A percentile compares a stretch with the other conserved stretches of the same genome.
These are phyloP conservation scores for Poeciliopsis prolifica DNA, from an alignment of 2,113 vertebrate genomes.

Conservation along the genomic window DNA sequence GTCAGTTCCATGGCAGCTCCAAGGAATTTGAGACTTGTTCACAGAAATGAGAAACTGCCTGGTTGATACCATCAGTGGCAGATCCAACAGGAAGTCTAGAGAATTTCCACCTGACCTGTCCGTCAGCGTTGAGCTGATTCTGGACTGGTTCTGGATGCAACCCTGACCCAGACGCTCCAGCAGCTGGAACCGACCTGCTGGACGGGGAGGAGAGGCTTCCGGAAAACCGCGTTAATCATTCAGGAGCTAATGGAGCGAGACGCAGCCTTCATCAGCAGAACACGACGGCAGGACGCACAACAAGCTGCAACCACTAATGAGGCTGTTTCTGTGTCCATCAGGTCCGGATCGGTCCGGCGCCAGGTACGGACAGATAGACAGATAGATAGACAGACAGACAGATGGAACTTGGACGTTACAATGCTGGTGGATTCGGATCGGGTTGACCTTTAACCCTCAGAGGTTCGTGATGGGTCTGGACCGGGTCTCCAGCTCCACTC, in stretches of 20 bases:
- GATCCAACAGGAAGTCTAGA: too few relatives aligned
- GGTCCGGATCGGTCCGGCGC: slow-evolving; percentile 3
- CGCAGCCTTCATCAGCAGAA: slow-evolving; percentile 70
- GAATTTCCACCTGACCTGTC: neutral
- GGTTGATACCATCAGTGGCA: too few relatives aligned
- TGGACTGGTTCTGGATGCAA: slow-evolving; percentile 10
- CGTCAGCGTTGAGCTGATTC: neutral
- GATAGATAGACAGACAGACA: neutral
- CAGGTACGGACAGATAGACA: neutral
- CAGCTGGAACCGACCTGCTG: slow-evolving; percentile 7
- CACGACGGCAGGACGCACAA: slow-evolving; percentile 31
- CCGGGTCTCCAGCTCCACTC: slow-evolving; percentile 30
- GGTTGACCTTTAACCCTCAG: slow-evolving; percentile 10
- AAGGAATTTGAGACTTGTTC: too few relatives aligned
- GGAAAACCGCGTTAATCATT: slow-evolving; percentile 68
- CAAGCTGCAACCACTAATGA: slow-evolving; percentile 53
- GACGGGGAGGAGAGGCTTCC: slow-evolving; percentile 31
- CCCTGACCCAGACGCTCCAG: slow-evolving; percentile 16
- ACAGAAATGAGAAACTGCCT: too few relatives aligned
- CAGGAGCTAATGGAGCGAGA: slow-evolving; percentile 59
- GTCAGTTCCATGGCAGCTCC: too few relatives aligned
- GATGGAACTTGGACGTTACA: slow-evolving; percentile 22
- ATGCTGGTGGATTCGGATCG: slow-evolving; percentile 13
- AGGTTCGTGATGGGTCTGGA: slow-evolving; percentile 47
- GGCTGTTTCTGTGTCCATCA: slow-evolving; percentile 27